phyloP scores from a whole-genome alignment of 2,888 invertebrate species.

The Schizotus pectinicornis region DNA sequence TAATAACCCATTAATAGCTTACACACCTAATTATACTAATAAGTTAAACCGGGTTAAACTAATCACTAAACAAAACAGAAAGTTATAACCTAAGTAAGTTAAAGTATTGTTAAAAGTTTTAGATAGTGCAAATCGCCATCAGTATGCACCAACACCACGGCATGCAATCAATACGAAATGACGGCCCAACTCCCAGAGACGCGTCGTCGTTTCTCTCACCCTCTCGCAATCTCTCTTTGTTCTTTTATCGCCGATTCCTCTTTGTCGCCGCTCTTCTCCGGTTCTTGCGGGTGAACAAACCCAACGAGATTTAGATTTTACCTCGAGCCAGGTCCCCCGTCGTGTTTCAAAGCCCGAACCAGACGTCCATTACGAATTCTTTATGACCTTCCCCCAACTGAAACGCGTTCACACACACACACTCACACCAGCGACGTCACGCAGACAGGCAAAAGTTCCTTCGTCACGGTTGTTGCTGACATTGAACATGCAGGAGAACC shows the following conservation, averaged over 20 bases:
- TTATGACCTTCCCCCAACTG: conserved; percentile 53
- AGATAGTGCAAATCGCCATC: background rate
- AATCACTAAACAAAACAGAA: too few relatives aligned
- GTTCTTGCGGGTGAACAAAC: conserved; percentile 4
- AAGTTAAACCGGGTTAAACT: too few relatives aligned
- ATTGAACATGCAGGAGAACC: too few relatives aligned
- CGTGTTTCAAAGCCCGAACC: conserved; percentile 10
- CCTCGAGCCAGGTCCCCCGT: conserved; percentile 15
- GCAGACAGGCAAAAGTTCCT: too few relatives aligned
- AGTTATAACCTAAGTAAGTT: too few relatives aligned
- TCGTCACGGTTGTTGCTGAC: too few relatives aligned
- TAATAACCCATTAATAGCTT: too few relatives aligned
- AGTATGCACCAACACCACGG: background rate
- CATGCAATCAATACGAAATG: background rate
- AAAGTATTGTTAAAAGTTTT: too few relatives aligned
- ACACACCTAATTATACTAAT: too few relatives aligned
- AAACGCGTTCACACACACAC: conserved; percentile 2
- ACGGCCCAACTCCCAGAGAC: background rate
- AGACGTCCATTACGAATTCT: conserved; percentile 57
- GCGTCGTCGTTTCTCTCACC: background rate
- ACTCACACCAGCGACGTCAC: too few relatives aligned
- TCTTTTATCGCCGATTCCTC: conserved; percentile 12
- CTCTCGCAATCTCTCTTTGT: background rate
- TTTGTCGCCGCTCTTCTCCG: background rate
- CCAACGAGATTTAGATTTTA: background rate